Percentiles rank a stretch among this genome's conserved stretches.
Conservation (phyloP, 2,888 invertebrate genomes). For the Fragum whitleyi region DNA sequence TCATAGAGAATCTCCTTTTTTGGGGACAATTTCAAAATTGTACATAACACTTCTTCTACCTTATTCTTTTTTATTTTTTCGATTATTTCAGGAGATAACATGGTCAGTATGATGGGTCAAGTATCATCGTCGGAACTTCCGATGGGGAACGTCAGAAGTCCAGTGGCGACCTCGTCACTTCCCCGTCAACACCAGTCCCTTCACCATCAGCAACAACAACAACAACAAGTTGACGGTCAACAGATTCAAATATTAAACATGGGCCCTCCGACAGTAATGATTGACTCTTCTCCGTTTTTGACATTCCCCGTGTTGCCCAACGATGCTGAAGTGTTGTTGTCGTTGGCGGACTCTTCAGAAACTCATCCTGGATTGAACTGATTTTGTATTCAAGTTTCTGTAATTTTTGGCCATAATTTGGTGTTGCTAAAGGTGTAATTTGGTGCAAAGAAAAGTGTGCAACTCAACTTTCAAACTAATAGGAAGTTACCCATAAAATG, state of each 20-base stretch:
- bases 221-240: conserved; percentile 18
- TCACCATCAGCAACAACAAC: conserved; percentile 27
- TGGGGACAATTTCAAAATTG: no score
- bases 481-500: not conserved
- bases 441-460: no score
- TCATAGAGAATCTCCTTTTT: no score
- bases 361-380: conserved; percentile 21
- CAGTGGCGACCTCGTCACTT: conserved; percentile 7
- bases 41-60: no score
- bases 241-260: conserved; percentile 27
- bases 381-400: not conserved
- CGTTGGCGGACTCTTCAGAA: conserved; percentile 38
- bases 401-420: not conserved
- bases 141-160: not conserved
- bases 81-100: conserved; percentile 33
- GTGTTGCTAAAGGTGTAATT: no score
- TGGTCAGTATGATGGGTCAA: conserved; percentile 39
- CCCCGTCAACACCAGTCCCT: conserved; percentile 11
- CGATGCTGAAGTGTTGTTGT: conserved; percentile 50
- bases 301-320: conserved; percentile 50
- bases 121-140: conserved; percentile 10
- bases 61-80: no score
- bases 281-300: conserved; percentile 45
- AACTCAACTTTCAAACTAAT: not conserved
- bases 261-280: conserved; percentile 38